A percentile compares a stretch with the other conserved stretches of the same genome.
Conservation (phyloP, 2,113 vertebrate genomes). For the Sarotherodon lohbergeri region DNA sequence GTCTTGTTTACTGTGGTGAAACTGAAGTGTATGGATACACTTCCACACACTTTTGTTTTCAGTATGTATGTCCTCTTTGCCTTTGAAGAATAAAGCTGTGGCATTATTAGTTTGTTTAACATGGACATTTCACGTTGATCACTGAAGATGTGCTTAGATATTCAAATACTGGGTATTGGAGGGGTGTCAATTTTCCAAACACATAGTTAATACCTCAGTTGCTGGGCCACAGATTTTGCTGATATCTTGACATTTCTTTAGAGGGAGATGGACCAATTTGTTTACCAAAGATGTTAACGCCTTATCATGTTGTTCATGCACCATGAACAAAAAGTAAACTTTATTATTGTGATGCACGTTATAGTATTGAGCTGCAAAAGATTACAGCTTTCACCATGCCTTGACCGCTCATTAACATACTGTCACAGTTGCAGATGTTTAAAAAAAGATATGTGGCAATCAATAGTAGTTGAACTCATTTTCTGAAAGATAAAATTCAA, state of each 20-base stretch:
- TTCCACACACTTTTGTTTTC: not conserved
- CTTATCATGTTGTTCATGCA: not conserved
- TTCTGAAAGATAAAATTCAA: not conserved
- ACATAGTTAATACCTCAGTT: not conserved
- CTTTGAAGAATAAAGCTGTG: not conserved
- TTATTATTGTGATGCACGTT: not conserved
- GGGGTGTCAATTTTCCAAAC: not conserved
- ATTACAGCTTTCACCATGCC: not conserved
- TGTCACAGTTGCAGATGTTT: not conserved
- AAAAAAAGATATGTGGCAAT: not conserved
- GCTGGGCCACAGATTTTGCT: not conserved
- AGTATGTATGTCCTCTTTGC: not conserved
- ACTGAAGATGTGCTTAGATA: not conserved
- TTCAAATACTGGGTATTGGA: not conserved
- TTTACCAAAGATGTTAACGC: not conserved
- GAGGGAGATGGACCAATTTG: not conserved
- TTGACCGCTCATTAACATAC: not conserved
- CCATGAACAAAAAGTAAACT: not conserved
- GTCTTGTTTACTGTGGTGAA: not conserved
- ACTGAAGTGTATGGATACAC: not conserved
- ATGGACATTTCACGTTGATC: not conserved
- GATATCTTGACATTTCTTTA: not conserved
- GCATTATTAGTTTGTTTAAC: not conserved
- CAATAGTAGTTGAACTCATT: not conserved
- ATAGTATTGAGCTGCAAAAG: not conserved